phyloP scores from a whole-genome alignment of 2,888 invertebrate species.

The Chalcis sispes region DNA sequence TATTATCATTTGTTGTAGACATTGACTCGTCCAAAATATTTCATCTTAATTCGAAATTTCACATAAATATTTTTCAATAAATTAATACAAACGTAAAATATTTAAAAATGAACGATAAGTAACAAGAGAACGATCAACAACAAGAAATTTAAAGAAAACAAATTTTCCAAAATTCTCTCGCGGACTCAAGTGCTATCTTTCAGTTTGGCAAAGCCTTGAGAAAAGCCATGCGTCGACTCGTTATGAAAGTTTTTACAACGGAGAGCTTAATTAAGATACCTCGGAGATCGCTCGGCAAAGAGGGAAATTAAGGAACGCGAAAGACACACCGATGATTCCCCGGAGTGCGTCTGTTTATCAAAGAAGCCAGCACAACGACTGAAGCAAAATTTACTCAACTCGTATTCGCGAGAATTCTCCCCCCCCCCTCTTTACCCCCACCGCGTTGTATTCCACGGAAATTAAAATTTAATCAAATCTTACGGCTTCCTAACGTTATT shows the following conservation, averaged over 20 bases:
- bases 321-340: constrained; percentile 60
- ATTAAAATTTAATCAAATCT: constrained; percentile 70
- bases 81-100: too few species aligned
- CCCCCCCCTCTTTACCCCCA: background rate
- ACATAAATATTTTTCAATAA: too few species aligned
- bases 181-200: too few species aligned
- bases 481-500: constrained; percentile 57
- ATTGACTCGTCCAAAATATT: too few species aligned
- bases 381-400: constrained; percentile 66
- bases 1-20: too few species aligned
- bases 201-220: too few species aligned
- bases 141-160: too few species aligned
- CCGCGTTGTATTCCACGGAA: constrained; percentile 55
- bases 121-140: too few species aligned
- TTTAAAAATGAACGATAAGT: too few species aligned
- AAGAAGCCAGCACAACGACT: constrained; percentile 58
- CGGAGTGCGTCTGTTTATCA: constrained; percentile 64
- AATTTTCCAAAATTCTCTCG: background rate
- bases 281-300: constrained; percentile 26
- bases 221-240: constrained; percentile 4
- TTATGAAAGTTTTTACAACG: constrained; percentile 23
- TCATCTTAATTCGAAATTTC: too few species aligned
- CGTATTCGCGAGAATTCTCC: constrained; percentile 62
- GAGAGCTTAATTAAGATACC: constrained; percentile 42
- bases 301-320: constrained; percentile 39